Percentiles rank a stretch among this genome's conserved stretches.
Evolutionary conservation across 2,113 vertebrate genomes (phyloP).

Genomic region (Odontophorus gujanensis): DNA sequence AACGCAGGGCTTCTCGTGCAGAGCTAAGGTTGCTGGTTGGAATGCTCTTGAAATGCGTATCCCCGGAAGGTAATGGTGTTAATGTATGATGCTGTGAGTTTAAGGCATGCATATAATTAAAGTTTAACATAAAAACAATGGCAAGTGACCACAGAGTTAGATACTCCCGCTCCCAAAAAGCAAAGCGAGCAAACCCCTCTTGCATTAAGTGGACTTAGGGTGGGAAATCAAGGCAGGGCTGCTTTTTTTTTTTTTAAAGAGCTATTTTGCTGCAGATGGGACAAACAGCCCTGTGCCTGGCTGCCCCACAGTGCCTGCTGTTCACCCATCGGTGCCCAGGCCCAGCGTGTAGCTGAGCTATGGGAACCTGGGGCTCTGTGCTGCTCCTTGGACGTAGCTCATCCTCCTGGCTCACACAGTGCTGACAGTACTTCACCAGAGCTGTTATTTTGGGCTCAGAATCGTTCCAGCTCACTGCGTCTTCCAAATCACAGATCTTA

Average conservation of each 20-base stretch:
- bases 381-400: neutral
- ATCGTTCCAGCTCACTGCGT: neutral
- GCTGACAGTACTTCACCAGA: neutral
- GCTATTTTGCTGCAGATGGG: neutral
- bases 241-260: neutral
- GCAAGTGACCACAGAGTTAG: too few relatives aligned
- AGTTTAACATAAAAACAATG: neutral
- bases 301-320: neutral
- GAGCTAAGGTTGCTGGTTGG: neutral
- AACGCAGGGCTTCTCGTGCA: neutral
- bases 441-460: neutral
- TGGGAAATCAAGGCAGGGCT: neutral
- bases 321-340: neutral
- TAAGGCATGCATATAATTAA: neutral
- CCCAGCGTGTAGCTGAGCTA: neutral
- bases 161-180: neutral
- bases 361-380: neutral
- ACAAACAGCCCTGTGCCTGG: neutral
- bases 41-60: neutral
- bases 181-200: neutral
- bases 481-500: neutral
- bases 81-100: neutral
- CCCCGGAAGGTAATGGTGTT: neutral
- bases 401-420: neutral
- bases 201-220: neutral